phyloP scores from a whole-genome alignment of 2,113 vertebrate genomes.

The Eulemur macaco region DNA sequence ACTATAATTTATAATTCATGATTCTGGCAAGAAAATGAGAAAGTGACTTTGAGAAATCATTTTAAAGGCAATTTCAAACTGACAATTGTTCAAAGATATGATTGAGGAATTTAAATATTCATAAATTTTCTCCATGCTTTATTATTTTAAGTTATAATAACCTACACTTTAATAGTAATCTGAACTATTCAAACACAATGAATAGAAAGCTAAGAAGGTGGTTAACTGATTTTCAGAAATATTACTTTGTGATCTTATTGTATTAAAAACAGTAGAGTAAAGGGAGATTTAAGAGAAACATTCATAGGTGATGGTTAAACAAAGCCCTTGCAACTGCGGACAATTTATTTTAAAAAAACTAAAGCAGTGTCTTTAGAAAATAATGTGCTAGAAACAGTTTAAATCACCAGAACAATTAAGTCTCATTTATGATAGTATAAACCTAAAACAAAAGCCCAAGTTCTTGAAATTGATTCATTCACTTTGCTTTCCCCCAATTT shows the following conservation, averaged over 20 bases:
- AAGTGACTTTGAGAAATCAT: slow-evolving; percentile 57
- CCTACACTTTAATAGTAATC: slow-evolving; percentile 56
- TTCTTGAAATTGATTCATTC: background rate
- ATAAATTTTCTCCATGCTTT: background rate
- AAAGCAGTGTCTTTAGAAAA: background rate
- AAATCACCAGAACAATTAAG: background rate
- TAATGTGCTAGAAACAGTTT: background rate
- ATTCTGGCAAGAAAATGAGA: slow-evolving; percentile 14
- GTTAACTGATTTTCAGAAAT: slow-evolving; percentile 30
- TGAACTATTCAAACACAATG: slow-evolving; percentile 17
- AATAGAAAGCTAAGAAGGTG: slow-evolving; percentile 8
- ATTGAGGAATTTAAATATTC: slow-evolving; percentile 52
- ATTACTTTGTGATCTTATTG: background rate
- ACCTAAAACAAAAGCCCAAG: background rate
- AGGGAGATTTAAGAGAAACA: background rate
- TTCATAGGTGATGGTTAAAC: background rate
- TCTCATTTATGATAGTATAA: background rate
- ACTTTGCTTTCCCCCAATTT: background rate
- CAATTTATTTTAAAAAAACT: slow-evolving; percentile 4
- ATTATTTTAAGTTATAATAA: slow-evolving; percentile 56
- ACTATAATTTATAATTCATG: slow-evolving; percentile 67
- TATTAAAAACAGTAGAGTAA: background rate
- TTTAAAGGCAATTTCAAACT: slow-evolving; percentile 57
- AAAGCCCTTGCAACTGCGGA: background rate
- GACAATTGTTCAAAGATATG: slow-evolving; percentile 42